Percentiles rank a stretch among this genome's conserved stretches.
Conservation (phyloP, 2,797 vertebrate species). For the Tiaroga cobitis region DNA sequence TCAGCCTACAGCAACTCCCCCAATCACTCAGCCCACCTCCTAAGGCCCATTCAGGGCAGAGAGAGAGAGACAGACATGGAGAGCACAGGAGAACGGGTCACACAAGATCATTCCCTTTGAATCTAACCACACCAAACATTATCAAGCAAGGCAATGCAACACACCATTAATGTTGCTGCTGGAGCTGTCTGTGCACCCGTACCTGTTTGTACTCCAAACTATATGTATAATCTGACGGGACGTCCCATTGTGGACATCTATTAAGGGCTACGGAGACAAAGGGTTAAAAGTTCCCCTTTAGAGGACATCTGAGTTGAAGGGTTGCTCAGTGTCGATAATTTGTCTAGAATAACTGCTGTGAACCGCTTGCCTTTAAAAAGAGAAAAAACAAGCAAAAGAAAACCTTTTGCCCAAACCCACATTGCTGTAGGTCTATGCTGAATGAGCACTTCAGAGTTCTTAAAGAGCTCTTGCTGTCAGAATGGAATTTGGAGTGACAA, state of each 20-base stretch:
- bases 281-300: conserved; percentile 76
- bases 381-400: conserved; percentile 57
- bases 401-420: conserved; percentile 64
- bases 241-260: conserved; percentile 48
- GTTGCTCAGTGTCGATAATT: conserved; percentile 78
- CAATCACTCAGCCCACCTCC: conserved; percentile 55
- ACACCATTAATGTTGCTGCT: not conserved
- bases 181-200: conserved; percentile 1
- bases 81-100: conserved; percentile 11
- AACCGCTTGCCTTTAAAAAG: conserved; percentile 59
- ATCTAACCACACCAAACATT: conserved; percentile 1
- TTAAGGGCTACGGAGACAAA: conserved; percentile 69
- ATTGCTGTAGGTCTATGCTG: conserved; percentile 72
- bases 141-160: not conserved
- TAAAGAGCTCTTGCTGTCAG: conserved; percentile 82
- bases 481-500: conserved; percentile 83
- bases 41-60: conserved; percentile 55
- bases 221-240: not conserved
- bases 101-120: conserved; percentile 20
- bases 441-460: conserved; percentile 77
- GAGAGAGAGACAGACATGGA: conserved; percentile 36
- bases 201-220: not conserved
- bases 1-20: conserved; percentile 55
- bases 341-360: conserved; percentile 76
- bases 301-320: conserved; percentile 72